Evolutionary conservation across 2,888 invertebrate genomes (phyloP).

Genomic region (Hetaerina titia): DNA sequence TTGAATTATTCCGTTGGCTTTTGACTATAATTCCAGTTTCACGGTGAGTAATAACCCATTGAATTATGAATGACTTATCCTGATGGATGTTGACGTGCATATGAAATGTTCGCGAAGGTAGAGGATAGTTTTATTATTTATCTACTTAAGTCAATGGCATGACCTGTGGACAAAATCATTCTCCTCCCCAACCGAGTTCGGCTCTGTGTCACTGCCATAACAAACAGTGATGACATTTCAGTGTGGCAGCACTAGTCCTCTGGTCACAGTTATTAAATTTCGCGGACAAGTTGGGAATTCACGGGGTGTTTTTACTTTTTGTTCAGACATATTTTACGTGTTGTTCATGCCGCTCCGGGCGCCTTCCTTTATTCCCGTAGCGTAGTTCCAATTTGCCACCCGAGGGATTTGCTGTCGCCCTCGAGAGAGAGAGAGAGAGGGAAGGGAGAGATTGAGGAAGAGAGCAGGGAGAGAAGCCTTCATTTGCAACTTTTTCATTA

Average conservation of each 20-base stretch:
- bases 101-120: not conserved
- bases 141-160: not conserved
- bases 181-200: not conserved
- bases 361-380: not conserved
- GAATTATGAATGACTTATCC: too few relatives aligned
- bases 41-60: too few relatives aligned
- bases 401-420: not conserved
- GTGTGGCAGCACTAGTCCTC: not conserved
- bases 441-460: not conserved
- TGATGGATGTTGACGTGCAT: not conserved
- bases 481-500: constrained; percentile 62
- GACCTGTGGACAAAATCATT: not conserved
- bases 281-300: not conserved
- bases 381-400: constrained; percentile 29
- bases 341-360: not conserved
- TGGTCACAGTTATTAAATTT: not conserved
- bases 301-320: not conserved
- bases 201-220: not conserved
- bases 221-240: not conserved
- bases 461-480: not conserved
- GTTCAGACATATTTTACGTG: not conserved
- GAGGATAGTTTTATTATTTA: not conserved
- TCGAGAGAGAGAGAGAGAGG: not conserved
- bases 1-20: too few relatives aligned
- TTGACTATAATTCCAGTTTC: too few relatives aligned